These are phyloP conservation scores for Tonatia bakeri DNA, from an alignment of 2,113 vertebrate genomes.

Conservation along the genomic window DNA sequence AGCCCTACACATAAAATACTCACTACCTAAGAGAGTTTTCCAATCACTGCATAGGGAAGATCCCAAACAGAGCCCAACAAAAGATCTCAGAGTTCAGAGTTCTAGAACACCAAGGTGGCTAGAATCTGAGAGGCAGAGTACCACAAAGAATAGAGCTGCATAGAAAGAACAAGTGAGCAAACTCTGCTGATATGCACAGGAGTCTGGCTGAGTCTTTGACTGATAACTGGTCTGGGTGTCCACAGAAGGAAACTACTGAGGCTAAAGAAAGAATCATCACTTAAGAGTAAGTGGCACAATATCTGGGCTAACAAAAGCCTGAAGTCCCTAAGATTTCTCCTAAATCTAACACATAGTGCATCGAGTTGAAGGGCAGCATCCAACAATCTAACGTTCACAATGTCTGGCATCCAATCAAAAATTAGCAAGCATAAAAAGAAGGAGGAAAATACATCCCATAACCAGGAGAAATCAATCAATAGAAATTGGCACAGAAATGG, in stretches of 20 bases:
- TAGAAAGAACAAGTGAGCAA: background rate
- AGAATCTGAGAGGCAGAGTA: background rate
- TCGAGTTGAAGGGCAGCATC: background rate
- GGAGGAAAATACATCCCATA: background rate
- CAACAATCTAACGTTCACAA: background rate
- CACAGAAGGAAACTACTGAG: background rate
- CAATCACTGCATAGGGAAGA: background rate
- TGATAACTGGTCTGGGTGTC: background rate
- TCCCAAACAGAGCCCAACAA: background rate
- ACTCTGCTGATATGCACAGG: background rate
- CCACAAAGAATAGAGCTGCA: background rate
- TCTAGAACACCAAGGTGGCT: background rate
- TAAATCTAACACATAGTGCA: background rate
- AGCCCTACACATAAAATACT: fast-evolving
- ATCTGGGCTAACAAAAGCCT: background rate
- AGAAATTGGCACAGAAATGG: background rate
- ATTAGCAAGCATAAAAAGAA: background rate
- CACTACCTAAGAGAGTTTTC: background rate
- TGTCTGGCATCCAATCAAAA: background rate
- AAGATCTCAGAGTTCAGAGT: background rate
- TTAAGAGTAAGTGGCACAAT: background rate
- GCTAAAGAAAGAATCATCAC: background rate
- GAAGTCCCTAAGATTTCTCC: background rate
- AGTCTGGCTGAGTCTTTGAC: background rate
- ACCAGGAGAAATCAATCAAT: background rate